Conservation (phyloP, 2,113 vertebrate genomes). For the Tachycineta bicolor region DNA sequence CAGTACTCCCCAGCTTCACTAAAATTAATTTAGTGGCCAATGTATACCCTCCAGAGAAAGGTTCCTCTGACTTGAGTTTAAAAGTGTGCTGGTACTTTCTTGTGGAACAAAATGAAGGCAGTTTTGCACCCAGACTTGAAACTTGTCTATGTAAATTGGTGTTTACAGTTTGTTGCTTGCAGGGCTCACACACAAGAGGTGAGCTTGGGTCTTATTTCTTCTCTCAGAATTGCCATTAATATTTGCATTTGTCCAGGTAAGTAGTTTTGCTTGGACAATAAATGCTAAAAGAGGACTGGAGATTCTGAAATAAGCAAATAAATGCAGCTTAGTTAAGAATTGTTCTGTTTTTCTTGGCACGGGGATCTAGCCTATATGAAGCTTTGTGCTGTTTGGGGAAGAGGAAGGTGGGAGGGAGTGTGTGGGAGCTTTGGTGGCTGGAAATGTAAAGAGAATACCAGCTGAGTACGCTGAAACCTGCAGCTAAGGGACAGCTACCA, state of each 20-base stretch:
- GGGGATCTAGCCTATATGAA: neutral
- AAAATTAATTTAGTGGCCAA: neutral
- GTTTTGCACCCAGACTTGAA: neutral
- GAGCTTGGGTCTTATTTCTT: neutral
- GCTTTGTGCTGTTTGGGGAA: conserved; percentile 15
- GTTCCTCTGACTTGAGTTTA: neutral
- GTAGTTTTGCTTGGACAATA: neutral
- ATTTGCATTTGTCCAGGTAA: neutral
- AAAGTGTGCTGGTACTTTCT: neutral
- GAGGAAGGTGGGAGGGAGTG: conserved; percentile 35
- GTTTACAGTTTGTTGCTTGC: neutral
- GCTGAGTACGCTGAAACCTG: neutral
- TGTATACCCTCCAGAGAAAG: neutral
- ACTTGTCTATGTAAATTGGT: neutral
- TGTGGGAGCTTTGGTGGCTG: conserved; percentile 30
- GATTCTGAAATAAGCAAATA: conserved; percentile 23
- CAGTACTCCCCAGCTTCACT: neutral
- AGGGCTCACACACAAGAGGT: neutral
- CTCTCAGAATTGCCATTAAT: neutral
- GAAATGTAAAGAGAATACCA: conserved; percentile 67
- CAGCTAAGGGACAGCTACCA: neutral
- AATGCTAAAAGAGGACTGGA: neutral
- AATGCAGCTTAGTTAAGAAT: neutral
- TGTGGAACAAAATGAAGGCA: neutral
- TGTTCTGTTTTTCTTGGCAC: conserved; percentile 3